Conservation (phyloP, 2,888 invertebrate genomes). For the Trissoscelio sp. region DNA sequence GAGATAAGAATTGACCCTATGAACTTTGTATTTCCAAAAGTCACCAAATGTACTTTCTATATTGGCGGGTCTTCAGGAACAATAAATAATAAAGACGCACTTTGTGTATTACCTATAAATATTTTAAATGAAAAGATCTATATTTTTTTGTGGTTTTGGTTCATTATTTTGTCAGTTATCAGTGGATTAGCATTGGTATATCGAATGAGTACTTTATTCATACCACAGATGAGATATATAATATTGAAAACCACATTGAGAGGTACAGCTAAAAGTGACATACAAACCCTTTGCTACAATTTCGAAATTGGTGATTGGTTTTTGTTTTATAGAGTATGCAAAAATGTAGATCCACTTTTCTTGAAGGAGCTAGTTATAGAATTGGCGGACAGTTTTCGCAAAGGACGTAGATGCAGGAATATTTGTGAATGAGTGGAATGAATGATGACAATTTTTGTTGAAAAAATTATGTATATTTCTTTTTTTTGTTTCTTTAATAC, state of each 20-base stretch:
- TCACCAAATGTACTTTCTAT: neutral
- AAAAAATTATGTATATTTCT: too few relatives aligned
- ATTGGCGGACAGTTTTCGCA: too few relatives aligned
- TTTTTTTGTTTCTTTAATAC: too few relatives aligned
- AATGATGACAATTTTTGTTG: too few relatives aligned
- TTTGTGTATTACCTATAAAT: slow-evolving; percentile 9
- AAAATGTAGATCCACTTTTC: neutral
- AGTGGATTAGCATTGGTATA: neutral
- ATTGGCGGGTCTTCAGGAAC: neutral
- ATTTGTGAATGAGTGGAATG: too few relatives aligned
- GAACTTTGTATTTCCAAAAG: slow-evolving; percentile 5
- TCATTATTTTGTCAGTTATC: neutral
- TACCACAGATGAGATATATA: neutral
- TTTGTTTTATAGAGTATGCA: neutral
- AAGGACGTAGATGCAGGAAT: too few relatives aligned
- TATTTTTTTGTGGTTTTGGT: slow-evolving; percentile 22
- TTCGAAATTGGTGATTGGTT: slow-evolving; percentile 15
- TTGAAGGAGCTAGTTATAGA: too few relatives aligned
- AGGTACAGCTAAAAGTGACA: neutral
- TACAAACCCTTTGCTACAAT: neutral
- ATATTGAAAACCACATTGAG: neutral
- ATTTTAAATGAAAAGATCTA: slow-evolving; percentile 12
- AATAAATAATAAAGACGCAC: neutral
- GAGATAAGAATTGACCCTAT: slow-evolving; percentile 2
- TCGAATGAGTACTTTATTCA: neutral